Conservation (phyloP, 2,797 vertebrate species). For the Phylloscopus collybita region DNA sequence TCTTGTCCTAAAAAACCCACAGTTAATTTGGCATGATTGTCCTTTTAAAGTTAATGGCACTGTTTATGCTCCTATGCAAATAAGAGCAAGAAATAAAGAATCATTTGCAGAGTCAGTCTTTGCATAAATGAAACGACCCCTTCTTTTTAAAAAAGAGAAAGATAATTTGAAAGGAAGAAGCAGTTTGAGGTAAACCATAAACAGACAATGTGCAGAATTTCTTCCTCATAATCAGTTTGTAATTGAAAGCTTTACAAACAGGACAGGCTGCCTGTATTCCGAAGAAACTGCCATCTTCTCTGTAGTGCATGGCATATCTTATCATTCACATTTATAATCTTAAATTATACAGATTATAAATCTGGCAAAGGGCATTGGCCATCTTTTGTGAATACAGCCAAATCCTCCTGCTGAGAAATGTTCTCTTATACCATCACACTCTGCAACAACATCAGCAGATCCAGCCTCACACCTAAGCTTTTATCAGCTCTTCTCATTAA, state of each 20-base stretch:
- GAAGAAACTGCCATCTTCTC: neutral
- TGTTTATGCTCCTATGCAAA: neutral
- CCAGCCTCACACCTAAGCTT: neutral
- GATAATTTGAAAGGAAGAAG: neutral
- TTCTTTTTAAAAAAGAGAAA: neutral
- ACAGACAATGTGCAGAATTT: neutral
- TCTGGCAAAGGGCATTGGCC: neutral
- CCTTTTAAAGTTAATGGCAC: neutral
- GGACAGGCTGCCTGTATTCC: neutral
- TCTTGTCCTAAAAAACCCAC: neutral
- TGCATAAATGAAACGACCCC: neutral
- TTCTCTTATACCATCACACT: neutral
- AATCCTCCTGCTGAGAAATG: slow-evolving; percentile 10
- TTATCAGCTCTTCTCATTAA: neutral
- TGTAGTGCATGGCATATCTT: neutral
- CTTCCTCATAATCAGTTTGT: neutral
- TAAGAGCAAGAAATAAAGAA: neutral
- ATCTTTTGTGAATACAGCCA: neutral
- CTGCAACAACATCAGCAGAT: neutral
- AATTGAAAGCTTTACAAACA: neutral
- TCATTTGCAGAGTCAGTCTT: neutral
- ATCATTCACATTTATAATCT: slow-evolving; percentile 41
- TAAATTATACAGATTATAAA: no score
- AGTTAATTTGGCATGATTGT: neutral
- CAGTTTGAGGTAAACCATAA: neutral